Conservation (phyloP, 2,113 vertebrate genomes). For the Callipepla californica region DNA sequence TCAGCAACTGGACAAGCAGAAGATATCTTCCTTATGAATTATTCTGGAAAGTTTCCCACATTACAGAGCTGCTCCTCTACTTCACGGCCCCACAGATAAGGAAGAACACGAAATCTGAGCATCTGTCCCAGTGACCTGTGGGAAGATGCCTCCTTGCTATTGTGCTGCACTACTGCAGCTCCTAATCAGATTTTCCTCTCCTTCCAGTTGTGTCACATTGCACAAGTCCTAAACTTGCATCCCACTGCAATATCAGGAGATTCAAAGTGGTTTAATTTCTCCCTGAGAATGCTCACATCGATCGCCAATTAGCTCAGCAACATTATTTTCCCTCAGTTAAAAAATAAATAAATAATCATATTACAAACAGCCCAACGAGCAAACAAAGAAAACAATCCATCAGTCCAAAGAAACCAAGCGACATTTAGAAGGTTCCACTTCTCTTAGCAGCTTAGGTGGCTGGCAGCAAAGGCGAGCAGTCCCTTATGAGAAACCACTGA, state of each 20-base stretch:
- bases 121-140: background rate
- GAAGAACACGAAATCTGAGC: background rate
- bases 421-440: background rate
- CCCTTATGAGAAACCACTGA: background rate
- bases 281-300: background rate
- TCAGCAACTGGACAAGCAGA: background rate
- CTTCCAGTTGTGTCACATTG: background rate
- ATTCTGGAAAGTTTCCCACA: background rate
- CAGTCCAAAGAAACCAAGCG: background rate
- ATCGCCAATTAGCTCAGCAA: background rate
- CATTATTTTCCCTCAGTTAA: background rate
- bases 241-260: background rate
- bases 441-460: background rate
- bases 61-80: background rate
- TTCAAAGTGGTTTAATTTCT: background rate
- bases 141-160: background rate
- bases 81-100: background rate
- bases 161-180: background rate
- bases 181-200: background rate
- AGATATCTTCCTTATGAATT: background rate
- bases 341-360: background rate
- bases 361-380: background rate
- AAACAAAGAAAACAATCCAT: background rate
- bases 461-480: background rate
- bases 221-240: background rate